Conservation (phyloP, 2,888 invertebrate genomes). For the Andrena marginata region DNA sequence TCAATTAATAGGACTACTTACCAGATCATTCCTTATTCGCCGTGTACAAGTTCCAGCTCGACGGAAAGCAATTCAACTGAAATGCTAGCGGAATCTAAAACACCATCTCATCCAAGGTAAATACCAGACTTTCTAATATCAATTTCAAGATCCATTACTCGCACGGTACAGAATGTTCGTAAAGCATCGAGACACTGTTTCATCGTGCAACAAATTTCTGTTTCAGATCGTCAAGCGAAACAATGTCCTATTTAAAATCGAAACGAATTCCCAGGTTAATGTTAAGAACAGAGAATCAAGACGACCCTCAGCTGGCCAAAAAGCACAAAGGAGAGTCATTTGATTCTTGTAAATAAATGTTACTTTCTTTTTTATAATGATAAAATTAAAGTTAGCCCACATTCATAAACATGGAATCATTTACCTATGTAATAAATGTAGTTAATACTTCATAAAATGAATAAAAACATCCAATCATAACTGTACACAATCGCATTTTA, state of each 20-base stretch:
- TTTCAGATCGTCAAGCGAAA: conserved; percentile 77
- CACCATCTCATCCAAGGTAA: conserved; percentile 67
- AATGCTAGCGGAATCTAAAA: conserved; percentile 71
- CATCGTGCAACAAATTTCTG: conserved; percentile 31
- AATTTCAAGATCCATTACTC: neutral
- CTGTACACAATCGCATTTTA: conserved; percentile 19
- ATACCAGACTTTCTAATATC: neutral
- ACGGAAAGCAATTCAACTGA: conserved; percentile 73
- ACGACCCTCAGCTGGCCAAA: conserved; percentile 76
- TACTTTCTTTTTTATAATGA: conserved; percentile 75
- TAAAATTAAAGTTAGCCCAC: conserved; percentile 64
- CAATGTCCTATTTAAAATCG: conserved; percentile 79
- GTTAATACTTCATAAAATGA: conserved; percentile 82
- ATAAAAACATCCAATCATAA: conserved; percentile 77
- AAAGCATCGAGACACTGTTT: neutral
- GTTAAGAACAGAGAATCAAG: conserved; percentile 77
- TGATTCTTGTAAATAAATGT: conserved; percentile 84
- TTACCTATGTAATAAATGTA: conserved; percentile 83
- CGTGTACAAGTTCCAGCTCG: conserved; percentile 61
- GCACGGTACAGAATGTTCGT: neutral
- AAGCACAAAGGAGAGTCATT: conserved; percentile 81
- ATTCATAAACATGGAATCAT: conserved; percentile 71
- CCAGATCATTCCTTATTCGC: conserved; percentile 73
- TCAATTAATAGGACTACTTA: conserved; percentile 65
- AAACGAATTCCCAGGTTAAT: conserved; percentile 82